Evolutionary conservation across 1,140 invertebrate species (phyloP).

Genomic region (Bombus terrestris): DNA sequence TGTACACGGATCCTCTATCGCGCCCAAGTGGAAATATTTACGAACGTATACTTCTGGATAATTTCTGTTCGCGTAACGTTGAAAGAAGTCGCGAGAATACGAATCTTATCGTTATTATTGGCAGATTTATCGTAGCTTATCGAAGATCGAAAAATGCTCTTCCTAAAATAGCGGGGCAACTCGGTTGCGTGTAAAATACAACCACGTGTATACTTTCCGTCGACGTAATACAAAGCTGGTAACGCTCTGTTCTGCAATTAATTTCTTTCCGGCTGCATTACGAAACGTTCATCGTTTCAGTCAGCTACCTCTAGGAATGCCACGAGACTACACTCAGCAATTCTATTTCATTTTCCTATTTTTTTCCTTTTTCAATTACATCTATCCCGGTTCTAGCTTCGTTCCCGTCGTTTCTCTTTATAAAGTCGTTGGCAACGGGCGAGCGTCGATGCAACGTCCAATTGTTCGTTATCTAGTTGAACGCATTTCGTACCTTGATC

Average conservation of each 20-base stretch:
- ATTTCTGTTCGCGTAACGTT: background rate
- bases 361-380: background rate
- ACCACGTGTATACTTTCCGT: slow-evolving; percentile 4
- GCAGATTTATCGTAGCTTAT: slow-evolving; percentile 59
- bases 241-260: slow-evolving; percentile 16
- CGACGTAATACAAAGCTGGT: slow-evolving; percentile 13
- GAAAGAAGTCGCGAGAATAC: background rate
- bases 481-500: background rate
- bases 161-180: background rate
- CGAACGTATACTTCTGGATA: background rate
- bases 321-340: background rate
- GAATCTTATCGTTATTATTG: background rate
- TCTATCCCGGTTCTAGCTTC: no score
- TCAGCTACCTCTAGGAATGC: slow-evolving; percentile 35
- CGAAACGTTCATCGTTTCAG: slow-evolving; percentile 39
- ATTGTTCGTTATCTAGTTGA: no score
- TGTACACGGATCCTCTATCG: background rate
- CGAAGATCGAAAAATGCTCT: background rate
- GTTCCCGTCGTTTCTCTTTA: background rate
- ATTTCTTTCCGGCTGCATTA: slow-evolving; percentile 48
- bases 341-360: slow-evolving; percentile 25
- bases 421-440: background rate
- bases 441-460: no score
- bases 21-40: background rate
- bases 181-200: background rate